phyloP scores from a whole-genome alignment of 2,113 vertebrate genomes.

The Formicarius rufipectus region DNA sequence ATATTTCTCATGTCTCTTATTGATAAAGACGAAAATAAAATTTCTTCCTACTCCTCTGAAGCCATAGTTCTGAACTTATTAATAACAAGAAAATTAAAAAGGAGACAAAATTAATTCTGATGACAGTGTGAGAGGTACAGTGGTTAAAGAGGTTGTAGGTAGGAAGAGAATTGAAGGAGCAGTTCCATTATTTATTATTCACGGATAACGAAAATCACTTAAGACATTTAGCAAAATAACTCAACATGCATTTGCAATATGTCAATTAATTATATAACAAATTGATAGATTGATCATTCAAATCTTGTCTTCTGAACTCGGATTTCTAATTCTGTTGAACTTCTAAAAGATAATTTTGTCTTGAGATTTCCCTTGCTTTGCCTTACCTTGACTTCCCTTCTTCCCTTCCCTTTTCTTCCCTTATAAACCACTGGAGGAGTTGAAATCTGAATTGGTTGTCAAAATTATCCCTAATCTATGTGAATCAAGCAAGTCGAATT shows the following conservation, averaged over 20 bases:
- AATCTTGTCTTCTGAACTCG: background rate
- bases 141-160: background rate
- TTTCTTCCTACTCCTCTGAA: background rate
- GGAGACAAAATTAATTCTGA: background rate
- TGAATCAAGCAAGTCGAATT: background rate
- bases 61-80: background rate
- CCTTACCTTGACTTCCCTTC: background rate
- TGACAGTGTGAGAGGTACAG: background rate
- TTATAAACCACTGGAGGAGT: background rate
- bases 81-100: background rate
- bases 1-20: background rate
- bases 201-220: background rate
- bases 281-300: background rate
- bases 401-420: background rate
- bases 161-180: background rate
- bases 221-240: background rate
- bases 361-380: background rate
- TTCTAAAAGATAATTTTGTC: background rate
- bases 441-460: background rate
- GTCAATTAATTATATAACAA: background rate
- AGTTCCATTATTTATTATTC: background rate
- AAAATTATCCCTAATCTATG: background rate
- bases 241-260: background rate
- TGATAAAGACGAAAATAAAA: background rate
- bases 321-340: background rate